Evolutionary conservation across 92 coral and sea anemone genomes (phyloP).

Genomic region (Epizoanthus ramosus): DNA sequence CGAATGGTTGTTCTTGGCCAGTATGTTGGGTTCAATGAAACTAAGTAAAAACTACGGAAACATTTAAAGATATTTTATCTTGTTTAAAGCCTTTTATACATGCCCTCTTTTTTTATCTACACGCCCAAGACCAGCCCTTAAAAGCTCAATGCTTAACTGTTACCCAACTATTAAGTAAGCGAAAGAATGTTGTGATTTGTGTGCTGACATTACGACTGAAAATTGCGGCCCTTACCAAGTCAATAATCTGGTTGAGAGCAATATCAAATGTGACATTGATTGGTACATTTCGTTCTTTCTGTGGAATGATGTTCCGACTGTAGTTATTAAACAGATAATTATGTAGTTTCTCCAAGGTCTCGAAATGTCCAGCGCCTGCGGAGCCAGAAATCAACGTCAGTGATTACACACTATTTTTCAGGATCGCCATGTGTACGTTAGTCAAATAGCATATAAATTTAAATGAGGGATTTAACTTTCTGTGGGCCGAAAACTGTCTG

Average conservation of each 20-base stretch:
- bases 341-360: conserved; percentile 64
- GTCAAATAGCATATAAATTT: conserved; percentile 73
- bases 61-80: neutral
- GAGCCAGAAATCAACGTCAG: conserved; percentile 40
- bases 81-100: neutral
- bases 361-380: conserved; percentile 62
- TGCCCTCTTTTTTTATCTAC: neutral
- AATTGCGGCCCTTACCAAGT: conserved; percentile 69
- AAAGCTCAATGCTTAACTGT: neutral
- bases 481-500: neutral
- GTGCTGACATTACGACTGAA: neutral
- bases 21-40: neutral
- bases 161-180: too few species aligned
- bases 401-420: neutral
- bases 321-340: conserved; percentile 70
- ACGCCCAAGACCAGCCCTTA: neutral
- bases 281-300: conserved; percentile 66
- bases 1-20: neutral
- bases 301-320: conserved; percentile 83
- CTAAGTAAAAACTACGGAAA: neutral
- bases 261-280: conserved; percentile 77
- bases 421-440: conserved; percentile 10
- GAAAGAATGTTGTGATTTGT: neutral
- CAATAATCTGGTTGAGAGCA: conserved; percentile 87
- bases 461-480: conserved; percentile 33